Evolutionary conservation across 2,888 invertebrate genomes (phyloP).

Genomic region (Drosophila leonis): DNA sequence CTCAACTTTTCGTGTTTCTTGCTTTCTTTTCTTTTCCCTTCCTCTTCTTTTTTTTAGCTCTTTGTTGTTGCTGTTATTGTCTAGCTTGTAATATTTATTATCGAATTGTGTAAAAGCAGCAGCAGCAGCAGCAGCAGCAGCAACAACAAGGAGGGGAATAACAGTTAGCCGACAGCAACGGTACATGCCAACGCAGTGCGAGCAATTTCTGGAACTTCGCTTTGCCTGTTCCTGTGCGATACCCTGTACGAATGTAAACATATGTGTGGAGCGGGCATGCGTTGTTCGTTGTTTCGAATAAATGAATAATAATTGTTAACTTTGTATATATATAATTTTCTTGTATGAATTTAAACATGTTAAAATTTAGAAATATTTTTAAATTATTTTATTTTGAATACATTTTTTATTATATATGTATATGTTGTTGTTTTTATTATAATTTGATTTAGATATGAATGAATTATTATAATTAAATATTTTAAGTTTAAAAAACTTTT

Average conservation of each 20-base stretch:
- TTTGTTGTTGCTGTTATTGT: slow-evolving; percentile 58
- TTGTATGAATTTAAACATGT: too few relatives aligned
- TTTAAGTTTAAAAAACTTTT: too few relatives aligned
- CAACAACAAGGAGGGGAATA: not conserved
- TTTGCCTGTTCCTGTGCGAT: slow-evolving; percentile 32
- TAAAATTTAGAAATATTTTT: too few relatives aligned
- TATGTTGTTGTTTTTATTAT: too few relatives aligned
- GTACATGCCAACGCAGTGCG: slow-evolving; percentile 67
- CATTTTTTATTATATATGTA: too few relatives aligned
- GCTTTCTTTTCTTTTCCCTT: slow-evolving; percentile 32
- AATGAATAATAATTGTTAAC: not conserved
- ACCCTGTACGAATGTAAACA: slow-evolving; percentile 29
- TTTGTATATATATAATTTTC: too few relatives aligned
- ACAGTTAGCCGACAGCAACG: slow-evolving; percentile 16
- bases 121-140: slow-evolving; percentile 18
- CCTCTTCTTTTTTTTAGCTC: slow-evolving; percentile 12
- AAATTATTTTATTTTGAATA: too few relatives aligned
- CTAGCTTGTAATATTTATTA: slow-evolving; percentile 81
- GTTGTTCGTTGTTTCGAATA: too few relatives aligned
- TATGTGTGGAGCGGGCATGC: too few relatives aligned
- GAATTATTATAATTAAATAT: too few relatives aligned
- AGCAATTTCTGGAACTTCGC: slow-evolving; percentile 68
- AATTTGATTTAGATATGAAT: not conserved
- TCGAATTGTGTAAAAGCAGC: slow-evolving; percentile 70
- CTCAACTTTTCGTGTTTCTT: slow-evolving; percentile 65